Conservation (phyloP, 2,113 vertebrate genomes). For the Camelus dromedarius region DNA sequence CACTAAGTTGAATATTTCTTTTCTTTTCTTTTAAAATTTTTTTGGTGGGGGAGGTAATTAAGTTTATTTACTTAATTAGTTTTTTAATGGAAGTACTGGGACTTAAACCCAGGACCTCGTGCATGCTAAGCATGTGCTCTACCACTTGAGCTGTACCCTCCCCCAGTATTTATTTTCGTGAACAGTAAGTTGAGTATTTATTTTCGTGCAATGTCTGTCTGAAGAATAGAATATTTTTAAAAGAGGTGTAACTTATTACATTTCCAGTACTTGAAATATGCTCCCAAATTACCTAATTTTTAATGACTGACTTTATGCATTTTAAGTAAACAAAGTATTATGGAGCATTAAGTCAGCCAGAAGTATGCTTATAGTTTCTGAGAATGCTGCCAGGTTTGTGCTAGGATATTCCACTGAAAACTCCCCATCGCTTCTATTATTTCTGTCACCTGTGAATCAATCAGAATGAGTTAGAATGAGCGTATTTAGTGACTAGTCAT, state of each 20-base stretch:
- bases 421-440: background rate
- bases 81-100: too few relatives aligned
- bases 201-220: constrained; percentile 19
- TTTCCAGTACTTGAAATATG: background rate
- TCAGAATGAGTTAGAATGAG: constrained; percentile 45
- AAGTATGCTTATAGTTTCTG: background rate
- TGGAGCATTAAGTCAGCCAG: background rate
- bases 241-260: constrained; percentile 2
- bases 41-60: too few relatives aligned
- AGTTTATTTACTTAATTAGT: too few relatives aligned
- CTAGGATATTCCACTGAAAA: background rate
- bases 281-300: background rate
- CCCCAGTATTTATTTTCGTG: too few relatives aligned
- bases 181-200: background rate
- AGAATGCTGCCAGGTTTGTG: constrained; percentile 6
- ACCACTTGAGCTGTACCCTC: too few relatives aligned
- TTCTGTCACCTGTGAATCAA: constrained; percentile 19
- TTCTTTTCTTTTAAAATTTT: background rate
- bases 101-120: too few relatives aligned
- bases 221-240: background rate
- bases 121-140: too few relatives aligned
- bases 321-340: background rate
- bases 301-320: background rate
- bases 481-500: constrained; percentile 46
- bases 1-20: constrained; percentile 11